Percentiles rank a stretch among this genome's conserved stretches.
Conservation (phyloP, 2,113 vertebrate species). For the Willisornis vidua region DNA sequence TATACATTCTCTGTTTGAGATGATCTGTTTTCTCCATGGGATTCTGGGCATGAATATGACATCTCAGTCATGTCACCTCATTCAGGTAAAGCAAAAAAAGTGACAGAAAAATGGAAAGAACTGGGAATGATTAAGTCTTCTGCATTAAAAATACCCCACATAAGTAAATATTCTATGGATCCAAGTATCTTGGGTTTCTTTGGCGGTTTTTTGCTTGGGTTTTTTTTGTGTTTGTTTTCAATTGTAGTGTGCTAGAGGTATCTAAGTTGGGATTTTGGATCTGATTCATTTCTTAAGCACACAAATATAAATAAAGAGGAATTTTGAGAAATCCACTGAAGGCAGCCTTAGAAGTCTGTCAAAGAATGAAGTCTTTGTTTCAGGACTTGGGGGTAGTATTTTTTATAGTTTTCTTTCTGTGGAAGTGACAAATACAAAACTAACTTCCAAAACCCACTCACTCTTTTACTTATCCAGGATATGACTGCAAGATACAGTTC, state of each 20-base stretch:
- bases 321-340: background rate
- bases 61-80: background rate
- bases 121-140: background rate
- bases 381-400: background rate
- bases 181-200: background rate
- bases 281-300: background rate
- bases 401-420: background rate
- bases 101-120: background rate
- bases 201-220: background rate
- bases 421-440: background rate
- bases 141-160: background rate
- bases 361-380: background rate
- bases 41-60: background rate
- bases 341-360: background rate
- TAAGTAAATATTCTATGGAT: background rate
- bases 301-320: background rate
- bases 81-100: background rate
- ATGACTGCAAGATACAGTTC: background rate
- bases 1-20: background rate
- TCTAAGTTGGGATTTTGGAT: background rate
- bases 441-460: background rate
- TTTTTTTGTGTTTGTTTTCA: background rate
- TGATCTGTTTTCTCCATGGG: background rate
- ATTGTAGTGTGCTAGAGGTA: background rate
- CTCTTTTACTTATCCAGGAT: background rate